phyloP scores from a whole-genome alignment of 2,113 vertebrate species.

The Neotragus moschatus region DNA sequence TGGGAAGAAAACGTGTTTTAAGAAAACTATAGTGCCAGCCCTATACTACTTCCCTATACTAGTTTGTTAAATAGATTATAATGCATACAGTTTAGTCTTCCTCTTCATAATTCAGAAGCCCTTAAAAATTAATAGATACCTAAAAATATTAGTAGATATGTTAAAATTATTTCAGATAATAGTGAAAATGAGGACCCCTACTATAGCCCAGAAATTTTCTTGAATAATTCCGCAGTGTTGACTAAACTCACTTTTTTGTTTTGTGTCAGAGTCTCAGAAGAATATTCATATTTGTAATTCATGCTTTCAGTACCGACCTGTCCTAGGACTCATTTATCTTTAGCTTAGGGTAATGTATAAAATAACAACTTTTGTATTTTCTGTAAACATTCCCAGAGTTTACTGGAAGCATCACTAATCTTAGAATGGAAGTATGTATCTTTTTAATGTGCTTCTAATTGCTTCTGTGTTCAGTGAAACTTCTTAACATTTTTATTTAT shows the following conservation, averaged over 20 bases:
- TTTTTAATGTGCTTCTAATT: not conserved
- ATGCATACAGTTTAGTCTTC: not conserved
- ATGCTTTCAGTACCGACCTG: not conserved
- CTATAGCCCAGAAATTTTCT: not conserved
- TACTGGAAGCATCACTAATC: not conserved
- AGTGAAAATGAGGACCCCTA: not conserved
- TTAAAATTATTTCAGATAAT: not conserved
- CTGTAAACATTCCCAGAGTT: not conserved
- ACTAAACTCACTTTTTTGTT: not conserved
- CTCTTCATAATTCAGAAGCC: not conserved
- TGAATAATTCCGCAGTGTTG: slow-evolving; percentile 11
- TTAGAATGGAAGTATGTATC: not conserved
- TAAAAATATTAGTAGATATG: not conserved
- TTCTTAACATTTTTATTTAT: slow-evolving; percentile 4
- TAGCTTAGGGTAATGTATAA: not conserved
- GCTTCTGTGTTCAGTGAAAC: not conserved
- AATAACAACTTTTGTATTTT: not conserved
- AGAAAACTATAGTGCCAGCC: not conserved
- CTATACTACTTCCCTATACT: not conserved
- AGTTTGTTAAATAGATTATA: not conserved
- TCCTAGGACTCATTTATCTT: not conserved
- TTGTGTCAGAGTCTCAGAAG: not conserved
- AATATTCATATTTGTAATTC: not conserved
- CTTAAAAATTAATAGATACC: not conserved
- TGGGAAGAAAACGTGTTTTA: not conserved